Evolutionary conservation across 1,140 invertebrate species (phyloP).

Genomic region (Berghia stephanieae): DNA sequence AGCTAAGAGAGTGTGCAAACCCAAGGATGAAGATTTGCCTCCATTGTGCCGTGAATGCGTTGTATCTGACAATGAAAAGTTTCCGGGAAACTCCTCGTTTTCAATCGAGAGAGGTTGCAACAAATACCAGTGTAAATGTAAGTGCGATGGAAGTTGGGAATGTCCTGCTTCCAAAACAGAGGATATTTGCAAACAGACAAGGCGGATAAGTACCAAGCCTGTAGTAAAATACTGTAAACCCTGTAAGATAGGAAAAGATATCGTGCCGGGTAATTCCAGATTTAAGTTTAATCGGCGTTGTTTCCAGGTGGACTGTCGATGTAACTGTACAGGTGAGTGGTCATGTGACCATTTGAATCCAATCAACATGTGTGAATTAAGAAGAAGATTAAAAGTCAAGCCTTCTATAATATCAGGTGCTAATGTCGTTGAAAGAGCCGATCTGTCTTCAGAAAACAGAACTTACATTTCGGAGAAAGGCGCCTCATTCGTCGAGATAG

Average conservation of each 20-base stretch:
- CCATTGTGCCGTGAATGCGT: constrained; percentile 31
- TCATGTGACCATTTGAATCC: constrained; percentile 39
- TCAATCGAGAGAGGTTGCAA: constrained; percentile 38
- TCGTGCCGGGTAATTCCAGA: constrained; percentile 32
- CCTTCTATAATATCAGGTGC: constrained; percentile 35
- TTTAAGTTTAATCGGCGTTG: constrained; percentile 42
- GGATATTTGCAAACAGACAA: constrained; percentile 36
- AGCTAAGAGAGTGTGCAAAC: constrained; percentile 32
- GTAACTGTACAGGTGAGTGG: constrained; percentile 42
- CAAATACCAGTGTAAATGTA: constrained; percentile 47
- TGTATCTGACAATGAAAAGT: constrained; percentile 23
- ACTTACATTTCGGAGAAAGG: constrained; percentile 36
- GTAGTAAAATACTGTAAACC: constrained; percentile 30
- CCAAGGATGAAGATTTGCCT: neutral
- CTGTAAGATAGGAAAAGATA: constrained; percentile 35
- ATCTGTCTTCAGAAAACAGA: constrained; percentile 37
- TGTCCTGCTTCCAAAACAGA: constrained; percentile 23
- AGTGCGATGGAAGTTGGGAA: constrained; percentile 45
- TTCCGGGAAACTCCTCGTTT: constrained; percentile 30
- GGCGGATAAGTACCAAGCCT: neutral
- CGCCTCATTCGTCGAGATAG: no score
- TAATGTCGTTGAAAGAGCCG: constrained; percentile 27
- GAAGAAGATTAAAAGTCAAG: constrained; percentile 23
- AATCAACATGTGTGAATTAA: constrained; percentile 38
- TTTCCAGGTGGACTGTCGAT: constrained; percentile 40